phyloP scores from a whole-genome alignment of 2,888 invertebrate genomes.

The Sylvicola cinctus region DNA sequence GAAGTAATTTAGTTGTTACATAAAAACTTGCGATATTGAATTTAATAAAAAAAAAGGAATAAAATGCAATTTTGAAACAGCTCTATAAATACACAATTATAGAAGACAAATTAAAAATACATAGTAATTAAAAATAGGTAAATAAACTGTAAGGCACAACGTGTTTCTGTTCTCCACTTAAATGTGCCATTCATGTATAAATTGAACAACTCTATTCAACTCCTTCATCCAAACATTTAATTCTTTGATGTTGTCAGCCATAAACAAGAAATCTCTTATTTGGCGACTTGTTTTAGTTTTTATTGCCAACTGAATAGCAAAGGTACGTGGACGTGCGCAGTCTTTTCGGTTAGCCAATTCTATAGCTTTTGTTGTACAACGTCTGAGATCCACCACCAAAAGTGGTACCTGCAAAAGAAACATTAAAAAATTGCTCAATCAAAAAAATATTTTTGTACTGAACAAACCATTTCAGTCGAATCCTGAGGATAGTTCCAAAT shows the following conservation, averaged over 20 bases:
- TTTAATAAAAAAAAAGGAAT: too few relatives aligned
- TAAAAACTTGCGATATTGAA: too few relatives aligned
- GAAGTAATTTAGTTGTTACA: too few relatives aligned
- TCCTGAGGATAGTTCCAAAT: slow-evolving; percentile 32
- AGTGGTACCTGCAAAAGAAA: slow-evolving; percentile 13
- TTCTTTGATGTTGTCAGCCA: slow-evolving; percentile 26
- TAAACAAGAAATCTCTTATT: too few relatives aligned
- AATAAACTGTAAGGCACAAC: too few relatives aligned
- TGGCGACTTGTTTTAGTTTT: too few relatives aligned
- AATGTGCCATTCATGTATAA: slow-evolving; percentile 25
- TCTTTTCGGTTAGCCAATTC: slow-evolving; percentile 21
- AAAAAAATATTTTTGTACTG: too few relatives aligned
- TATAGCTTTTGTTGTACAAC: slow-evolving; percentile 17
- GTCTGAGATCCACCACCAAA: slow-evolving; percentile 21
- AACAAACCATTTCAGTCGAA: slow-evolving; percentile 14
- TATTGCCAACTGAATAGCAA: slow-evolving; percentile 15
- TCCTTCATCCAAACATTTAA: slow-evolving; percentile 26
- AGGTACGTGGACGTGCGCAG: slow-evolving; percentile 28
- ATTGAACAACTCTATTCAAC: slow-evolving; percentile 25
- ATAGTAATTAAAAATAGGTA: too few relatives aligned
- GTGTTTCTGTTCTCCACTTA: slow-evolving; percentile 1
- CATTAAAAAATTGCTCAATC: neutral
- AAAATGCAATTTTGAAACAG: too few relatives aligned
- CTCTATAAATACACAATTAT: too few relatives aligned
- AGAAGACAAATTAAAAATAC: too few relatives aligned